phyloP scores from a whole-genome alignment of 2,113 vertebrate genomes.

The Cheilinus undulatus region DNA sequence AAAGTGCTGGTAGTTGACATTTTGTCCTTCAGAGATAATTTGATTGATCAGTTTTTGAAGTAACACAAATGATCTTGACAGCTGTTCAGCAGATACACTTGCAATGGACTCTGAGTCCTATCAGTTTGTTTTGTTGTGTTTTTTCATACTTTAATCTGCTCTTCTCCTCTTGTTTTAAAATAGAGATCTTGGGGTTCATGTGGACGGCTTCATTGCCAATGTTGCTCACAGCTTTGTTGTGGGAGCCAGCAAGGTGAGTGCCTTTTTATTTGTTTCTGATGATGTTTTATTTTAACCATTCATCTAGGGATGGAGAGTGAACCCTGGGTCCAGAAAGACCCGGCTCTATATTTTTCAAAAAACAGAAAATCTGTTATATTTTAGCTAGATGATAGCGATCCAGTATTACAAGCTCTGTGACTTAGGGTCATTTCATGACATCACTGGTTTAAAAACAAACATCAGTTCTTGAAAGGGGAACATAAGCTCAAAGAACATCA shows the following conservation, averaged over 20 bases:
- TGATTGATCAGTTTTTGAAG: slow-evolving; percentile 19
- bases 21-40: slow-evolving; percentile 11
- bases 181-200: slow-evolving; percentile 94
- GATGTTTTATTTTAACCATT: not conserved
- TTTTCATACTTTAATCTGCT: slow-evolving; percentile 3
- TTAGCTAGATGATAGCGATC: too few relatives aligned
- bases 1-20: slow-evolving; percentile 24
- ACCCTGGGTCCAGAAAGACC: too few relatives aligned
- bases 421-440: too few relatives aligned
- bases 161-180: slow-evolving; percentile 34
- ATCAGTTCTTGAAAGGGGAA: too few relatives aligned
- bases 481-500: too few relatives aligned
- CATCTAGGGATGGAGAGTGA: too few relatives aligned
- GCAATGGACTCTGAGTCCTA: not conserved
- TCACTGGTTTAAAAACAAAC: too few relatives aligned
- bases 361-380: too few relatives aligned
- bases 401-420: too few relatives aligned
- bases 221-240: slow-evolving; percentile 94
- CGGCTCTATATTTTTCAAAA: too few relatives aligned
- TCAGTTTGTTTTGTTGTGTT: not conserved
- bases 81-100: slow-evolving; percentile 27
- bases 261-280: not conserved
- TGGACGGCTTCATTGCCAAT: slow-evolving; percentile 95
- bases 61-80: slow-evolving; percentile 8
- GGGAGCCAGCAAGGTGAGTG: slow-evolving; percentile 88